Evolutionary conservation across 1,140 invertebrate species (phyloP).

Genomic region (Globodera rostochiensis): DNA sequence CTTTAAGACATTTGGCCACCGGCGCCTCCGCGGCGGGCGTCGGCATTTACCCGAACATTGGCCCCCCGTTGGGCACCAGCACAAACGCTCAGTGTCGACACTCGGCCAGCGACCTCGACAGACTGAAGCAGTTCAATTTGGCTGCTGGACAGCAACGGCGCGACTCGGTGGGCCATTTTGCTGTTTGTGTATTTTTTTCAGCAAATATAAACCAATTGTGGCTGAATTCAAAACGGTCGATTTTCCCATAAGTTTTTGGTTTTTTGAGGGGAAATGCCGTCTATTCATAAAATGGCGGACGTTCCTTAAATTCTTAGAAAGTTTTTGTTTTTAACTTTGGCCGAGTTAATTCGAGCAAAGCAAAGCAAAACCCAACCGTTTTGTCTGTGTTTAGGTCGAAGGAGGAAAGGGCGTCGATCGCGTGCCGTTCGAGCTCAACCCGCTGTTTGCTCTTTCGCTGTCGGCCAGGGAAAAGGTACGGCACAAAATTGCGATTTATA

Average conservation of each 20-base stretch:
- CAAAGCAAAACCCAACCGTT: too few relatives aligned
- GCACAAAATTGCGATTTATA: too few relatives aligned
- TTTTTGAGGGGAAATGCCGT: too few relatives aligned
- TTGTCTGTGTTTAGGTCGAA: neutral
- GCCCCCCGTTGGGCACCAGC: neutral
- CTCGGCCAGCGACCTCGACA: slow-evolving; percentile 43
- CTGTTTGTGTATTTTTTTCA: too few relatives aligned
- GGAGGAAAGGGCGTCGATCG: slow-evolving; percentile 32
- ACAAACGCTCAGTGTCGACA: slow-evolving; percentile 25
- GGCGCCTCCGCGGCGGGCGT: neutral
- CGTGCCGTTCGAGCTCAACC: slow-evolving; percentile 38
- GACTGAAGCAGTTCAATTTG: slow-evolving; percentile 33
- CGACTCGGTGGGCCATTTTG: neutral
- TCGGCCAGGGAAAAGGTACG: slow-evolving; percentile 4
- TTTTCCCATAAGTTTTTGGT: too few relatives aligned
- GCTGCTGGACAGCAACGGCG: neutral
- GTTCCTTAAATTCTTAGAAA: too few relatives aligned
- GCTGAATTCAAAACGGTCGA: too few relatives aligned
- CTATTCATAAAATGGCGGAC: too few relatives aligned
- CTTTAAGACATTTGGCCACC: slow-evolving; percentile 2
- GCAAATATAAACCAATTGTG: too few relatives aligned
- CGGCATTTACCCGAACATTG: slow-evolving; percentile 16
- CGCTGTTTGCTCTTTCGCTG: slow-evolving; percentile 27
- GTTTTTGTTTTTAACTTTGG: too few relatives aligned
- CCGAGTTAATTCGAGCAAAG: too few relatives aligned